A percentile compares a stretch with the other conserved stretches of the same genome.
phyloP scores from a whole-genome alignment of 2,797 vertebrate genomes.

The Catamblyrhynchus diadema region DNA sequence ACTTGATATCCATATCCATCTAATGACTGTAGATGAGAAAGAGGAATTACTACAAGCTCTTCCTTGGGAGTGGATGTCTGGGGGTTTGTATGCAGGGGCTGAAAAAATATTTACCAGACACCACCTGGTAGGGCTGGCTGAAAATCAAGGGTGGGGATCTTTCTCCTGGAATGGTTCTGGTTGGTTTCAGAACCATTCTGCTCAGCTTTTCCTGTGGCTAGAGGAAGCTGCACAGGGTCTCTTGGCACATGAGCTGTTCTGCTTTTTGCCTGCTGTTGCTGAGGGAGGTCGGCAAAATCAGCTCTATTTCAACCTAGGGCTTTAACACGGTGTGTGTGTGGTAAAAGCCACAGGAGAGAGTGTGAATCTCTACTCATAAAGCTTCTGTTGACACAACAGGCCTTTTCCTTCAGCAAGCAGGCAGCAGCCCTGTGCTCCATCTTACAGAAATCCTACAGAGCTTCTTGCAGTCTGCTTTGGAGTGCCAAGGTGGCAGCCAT shows the following conservation, averaged over 20 bases:
- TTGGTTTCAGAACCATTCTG: background rate
- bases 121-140: conserved; percentile 2
- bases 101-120: background rate
- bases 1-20: background rate
- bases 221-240: background rate
- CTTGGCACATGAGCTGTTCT: background rate
- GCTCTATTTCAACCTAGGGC: background rate
- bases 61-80: background rate
- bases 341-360: background rate
- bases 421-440: background rate
- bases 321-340: background rate
- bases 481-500: background rate
- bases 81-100: background rate
- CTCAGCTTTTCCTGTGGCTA: background rate
- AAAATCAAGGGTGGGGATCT: background rate
- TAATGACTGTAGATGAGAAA: background rate
- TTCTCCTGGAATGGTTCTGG: background rate
- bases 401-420: background rate
- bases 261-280: background rate
- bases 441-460: background rate
- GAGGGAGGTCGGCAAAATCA: conserved; percentile 10
- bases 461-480: background rate
- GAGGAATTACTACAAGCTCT: background rate
- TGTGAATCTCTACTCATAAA: background rate
- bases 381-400: conserved; percentile 5